Evolutionary conservation across 2,113 vertebrate genomes (phyloP), one percentile per base, ranked within the genome.

Genomic region (Merops nubicus): DNA sequence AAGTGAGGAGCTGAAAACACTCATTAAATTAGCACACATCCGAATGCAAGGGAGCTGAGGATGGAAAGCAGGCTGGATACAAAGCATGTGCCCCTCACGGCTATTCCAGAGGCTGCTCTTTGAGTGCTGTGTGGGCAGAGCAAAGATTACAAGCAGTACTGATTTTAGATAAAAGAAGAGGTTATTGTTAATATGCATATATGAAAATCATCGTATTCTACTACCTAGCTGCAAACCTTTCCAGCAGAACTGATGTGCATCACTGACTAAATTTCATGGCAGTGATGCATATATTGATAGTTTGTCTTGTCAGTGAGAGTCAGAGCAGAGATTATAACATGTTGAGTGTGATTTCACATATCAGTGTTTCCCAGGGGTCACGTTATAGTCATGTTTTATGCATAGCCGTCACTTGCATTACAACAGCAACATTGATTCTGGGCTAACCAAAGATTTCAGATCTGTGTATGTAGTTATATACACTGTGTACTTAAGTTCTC

Each of bases 1-100:
- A 11, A 47, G 64, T 7, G 5, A n/a, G 36, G 31, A 15, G 1
- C 51, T 34, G 36, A n/a, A 12, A 5, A 8, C 16, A 4, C 8
- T 3, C 2, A 12, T 3, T 2, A 9, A 22, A 8, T 5, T n/a
- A 56, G 64, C 54, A 19, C 4, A 2, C 22, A 18, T 14, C 68
- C 29, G 13, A 88, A 6, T 3, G 26, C 43, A 3, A 6, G 36
- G 47, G 8, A 20, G 25, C 1, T 19, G 79, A 10, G 65, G 63
- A 2, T 21, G 51, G 40, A 31, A 26, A 45, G 33, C 53, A 36
- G 85, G 56, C 56, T 43, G 67, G 62, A 4, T 36, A 9, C 6
- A 4, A 47, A 47, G 57, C 29, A 1, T 1, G 21, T 26, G 70
- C 59, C 38, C n/a, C 22, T 38, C 15, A 0, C 16, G 68, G 60